A percentile compares a stretch with the other conserved stretches of the same genome.
phyloP scores from a whole-genome alignment of 2,113 vertebrate genomes.

The Telmatochromis brachygnathus region DNA sequence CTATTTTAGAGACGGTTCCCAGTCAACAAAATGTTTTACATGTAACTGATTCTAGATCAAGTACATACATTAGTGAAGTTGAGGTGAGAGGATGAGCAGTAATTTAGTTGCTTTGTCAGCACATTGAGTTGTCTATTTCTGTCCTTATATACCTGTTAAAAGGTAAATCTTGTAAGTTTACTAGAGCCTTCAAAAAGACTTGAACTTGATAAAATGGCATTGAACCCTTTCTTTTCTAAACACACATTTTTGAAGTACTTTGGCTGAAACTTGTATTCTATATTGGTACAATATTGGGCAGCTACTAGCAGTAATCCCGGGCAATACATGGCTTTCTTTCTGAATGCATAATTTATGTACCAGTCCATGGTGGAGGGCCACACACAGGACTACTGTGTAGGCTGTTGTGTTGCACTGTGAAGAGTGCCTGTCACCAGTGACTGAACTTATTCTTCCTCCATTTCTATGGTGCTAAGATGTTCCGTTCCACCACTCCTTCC shows the following conservation, averaged over 20 bases:
- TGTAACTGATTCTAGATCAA: background rate
- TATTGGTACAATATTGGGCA: background rate
- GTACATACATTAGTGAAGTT: background rate
- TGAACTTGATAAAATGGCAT: background rate
- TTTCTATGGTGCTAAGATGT: constrained; percentile 68
- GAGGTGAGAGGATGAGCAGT: background rate
- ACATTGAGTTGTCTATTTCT: background rate
- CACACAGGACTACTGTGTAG: constrained; percentile 53
- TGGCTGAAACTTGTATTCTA: background rate
- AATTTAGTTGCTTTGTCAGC: background rate
- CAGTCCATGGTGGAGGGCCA: constrained; percentile 20
- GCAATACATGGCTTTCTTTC: constrained; percentile 30
- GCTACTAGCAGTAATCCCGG: background rate
- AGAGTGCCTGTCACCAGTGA: constrained; percentile 65
- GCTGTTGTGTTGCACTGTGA: constrained; percentile 51
- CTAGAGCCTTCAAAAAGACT: background rate
- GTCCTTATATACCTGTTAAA: background rate
- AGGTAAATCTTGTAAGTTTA: background rate
- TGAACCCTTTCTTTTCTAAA: background rate
- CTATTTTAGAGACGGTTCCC: background rate
- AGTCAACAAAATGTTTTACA: background rate
- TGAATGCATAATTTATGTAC: constrained; percentile 56
- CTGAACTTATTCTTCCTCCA: constrained; percentile 57
- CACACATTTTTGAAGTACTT: background rate
- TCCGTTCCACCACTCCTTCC: constrained; percentile 9